A percentile compares a stretch with the other conserved stretches of the same genome.
Conservation (phyloP, 2,888 invertebrate genomes). For the Barypeithes pellucidus region DNA sequence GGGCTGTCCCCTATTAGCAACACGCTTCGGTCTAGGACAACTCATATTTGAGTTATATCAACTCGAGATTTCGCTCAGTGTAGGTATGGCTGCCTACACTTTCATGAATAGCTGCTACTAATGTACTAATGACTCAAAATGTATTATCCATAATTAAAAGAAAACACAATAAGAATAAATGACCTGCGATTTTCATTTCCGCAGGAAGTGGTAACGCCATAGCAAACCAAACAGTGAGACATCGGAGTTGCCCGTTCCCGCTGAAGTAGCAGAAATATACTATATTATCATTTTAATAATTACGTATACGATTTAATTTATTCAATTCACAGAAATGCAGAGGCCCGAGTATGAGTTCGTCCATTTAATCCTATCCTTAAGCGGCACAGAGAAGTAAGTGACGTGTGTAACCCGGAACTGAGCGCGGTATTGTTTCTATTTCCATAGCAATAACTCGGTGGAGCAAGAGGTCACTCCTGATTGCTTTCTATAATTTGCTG, state of each 20-base stretch:
- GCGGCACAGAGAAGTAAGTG: constrained; percentile 30
- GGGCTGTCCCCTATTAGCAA: too few species aligned
- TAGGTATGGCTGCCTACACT: too few species aligned
- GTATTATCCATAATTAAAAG: too few species aligned
- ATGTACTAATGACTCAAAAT: too few species aligned
- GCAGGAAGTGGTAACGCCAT: constrained; percentile 6
- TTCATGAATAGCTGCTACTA: too few species aligned
- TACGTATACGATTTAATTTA: background rate
- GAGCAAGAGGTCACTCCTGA: constrained; percentile 60
- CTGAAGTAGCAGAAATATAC: background rate
- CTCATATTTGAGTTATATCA: too few species aligned
- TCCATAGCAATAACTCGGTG: constrained; percentile 60
- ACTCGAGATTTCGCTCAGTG: too few species aligned
- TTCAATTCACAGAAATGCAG: constrained; percentile 13
- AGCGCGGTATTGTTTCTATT: constrained; percentile 58
- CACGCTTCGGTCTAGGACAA: too few species aligned
- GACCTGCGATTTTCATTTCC: background rate
- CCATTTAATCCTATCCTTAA: too few species aligned
- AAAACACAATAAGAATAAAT: background rate
- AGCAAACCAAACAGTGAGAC: constrained; percentile 1
- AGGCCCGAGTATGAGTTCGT: too few species aligned
- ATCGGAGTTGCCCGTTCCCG: background rate
- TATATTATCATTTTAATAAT: background rate
- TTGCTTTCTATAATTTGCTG: constrained; percentile 62
- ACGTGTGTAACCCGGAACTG: constrained; percentile 60